Conservation (phyloP, 2,797 vertebrate species). For the Momotus momota region DNA sequence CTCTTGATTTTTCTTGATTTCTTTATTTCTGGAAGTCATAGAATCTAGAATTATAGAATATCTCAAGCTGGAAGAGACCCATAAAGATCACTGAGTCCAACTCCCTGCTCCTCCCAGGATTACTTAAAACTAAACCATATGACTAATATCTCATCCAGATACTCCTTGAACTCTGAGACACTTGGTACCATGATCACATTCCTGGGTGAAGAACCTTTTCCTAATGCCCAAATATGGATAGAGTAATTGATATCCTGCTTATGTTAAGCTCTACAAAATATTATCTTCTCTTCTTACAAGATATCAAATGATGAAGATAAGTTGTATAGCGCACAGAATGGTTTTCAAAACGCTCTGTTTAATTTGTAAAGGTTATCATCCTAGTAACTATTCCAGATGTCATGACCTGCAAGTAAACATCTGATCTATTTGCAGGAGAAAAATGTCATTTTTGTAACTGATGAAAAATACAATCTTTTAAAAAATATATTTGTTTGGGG, state of each 20-base stretch:
- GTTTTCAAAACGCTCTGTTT: background rate
- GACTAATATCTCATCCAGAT: background rate
- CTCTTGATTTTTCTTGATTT: background rate
- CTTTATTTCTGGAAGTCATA: background rate
- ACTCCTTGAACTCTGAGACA: background rate
- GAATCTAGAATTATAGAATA: background rate
- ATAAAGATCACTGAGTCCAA: rapidly evolving
- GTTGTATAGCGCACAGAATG: background rate
- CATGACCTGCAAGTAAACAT: background rate
- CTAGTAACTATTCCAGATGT: background rate
- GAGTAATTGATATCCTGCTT: background rate
- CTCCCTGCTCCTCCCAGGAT: background rate
- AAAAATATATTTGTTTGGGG: background rate
- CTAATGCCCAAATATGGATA: background rate
- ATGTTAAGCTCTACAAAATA: background rate
- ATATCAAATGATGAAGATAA: background rate
- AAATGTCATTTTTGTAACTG: background rate
- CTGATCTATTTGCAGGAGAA: background rate
- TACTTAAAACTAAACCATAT: background rate
- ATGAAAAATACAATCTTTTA: background rate
- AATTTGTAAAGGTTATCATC: background rate
- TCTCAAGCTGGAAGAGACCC: background rate
- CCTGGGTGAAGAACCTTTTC: background rate
- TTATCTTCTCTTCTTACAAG: background rate
- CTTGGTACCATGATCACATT: background rate